Percentiles rank a stretch among this genome's conserved stretches.
phyloP scores from a whole-genome alignment of 1,140 invertebrate species.

The Macrotrachela quadricornifera region DNA sequence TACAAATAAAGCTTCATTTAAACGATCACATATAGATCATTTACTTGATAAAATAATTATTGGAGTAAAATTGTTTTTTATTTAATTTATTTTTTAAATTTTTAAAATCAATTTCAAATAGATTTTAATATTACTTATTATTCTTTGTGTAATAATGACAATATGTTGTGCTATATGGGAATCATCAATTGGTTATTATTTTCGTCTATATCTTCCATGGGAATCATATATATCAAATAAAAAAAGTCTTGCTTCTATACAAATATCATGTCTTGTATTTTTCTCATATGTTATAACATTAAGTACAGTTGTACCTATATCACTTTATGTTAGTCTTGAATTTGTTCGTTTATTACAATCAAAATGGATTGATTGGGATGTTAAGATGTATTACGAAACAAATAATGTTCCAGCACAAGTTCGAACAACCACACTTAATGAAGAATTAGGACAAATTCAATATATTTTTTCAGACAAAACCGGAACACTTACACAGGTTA shows the following conservation, averaged over 20 bases:
- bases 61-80: conserved; percentile 32
- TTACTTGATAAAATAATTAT: conserved; percentile 92
- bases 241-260: conserved; percentile 17
- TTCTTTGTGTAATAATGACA: conserved; percentile 90
- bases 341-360: conserved; percentile 90
- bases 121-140: conserved; percentile 90
- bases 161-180: conserved; percentile 94
- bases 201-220: conserved; percentile 80
- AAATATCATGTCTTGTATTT: conserved; percentile 84
- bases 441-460: conserved; percentile 94
- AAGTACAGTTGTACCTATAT: conserved; percentile 98
- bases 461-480: conserved; percentile 99
- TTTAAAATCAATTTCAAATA: no score
- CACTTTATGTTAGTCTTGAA: conserved; percentile 78
- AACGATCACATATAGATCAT: conserved; percentile 90
- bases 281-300: conserved; percentile 63
- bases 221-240: conserved; percentile 57
- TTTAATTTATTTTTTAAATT: no score
- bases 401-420: conserved; percentile 66
- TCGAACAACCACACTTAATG: conserved; percentile 87
- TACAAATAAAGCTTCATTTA: conserved; percentile 94
- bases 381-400: conserved; percentile 64
- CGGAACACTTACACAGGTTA: conserved; percentile 59
- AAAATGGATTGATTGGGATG: conserved; percentile 86
- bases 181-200: conserved; percentile 46